Conservation (phyloP, 2,888 invertebrate species). For the Allolobophora icterica region DNA sequence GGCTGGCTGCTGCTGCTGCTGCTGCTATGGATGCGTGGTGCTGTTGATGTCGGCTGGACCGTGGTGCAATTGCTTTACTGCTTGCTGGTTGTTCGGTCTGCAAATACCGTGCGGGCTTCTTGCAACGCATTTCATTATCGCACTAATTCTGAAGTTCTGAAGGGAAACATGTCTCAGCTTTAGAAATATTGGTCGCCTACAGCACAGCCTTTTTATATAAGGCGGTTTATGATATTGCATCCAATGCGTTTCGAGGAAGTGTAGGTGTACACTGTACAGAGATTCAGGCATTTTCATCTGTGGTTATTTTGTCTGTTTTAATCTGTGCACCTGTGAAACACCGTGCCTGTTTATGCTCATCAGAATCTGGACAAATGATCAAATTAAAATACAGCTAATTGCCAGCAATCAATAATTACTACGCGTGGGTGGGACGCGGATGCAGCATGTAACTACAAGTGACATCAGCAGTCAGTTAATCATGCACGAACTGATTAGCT, state of each 20-base stretch:
- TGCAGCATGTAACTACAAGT: not conserved
- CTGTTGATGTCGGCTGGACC: not conserved
- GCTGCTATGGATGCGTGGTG: not conserved
- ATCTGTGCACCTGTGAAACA: conserved; percentile 17
- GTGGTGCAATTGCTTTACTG: not conserved
- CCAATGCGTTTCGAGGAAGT: not conserved
- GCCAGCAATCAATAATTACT: not conserved
- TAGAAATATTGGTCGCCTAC: not conserved
- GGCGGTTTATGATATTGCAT: not conserved
- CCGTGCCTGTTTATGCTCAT: not conserved
- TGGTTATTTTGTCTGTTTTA: not conserved
- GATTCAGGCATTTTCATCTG: not conserved
- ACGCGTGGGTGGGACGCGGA: not conserved
- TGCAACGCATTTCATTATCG: not conserved
- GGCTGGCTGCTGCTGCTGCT: not conserved
- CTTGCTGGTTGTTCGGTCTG: not conserved
- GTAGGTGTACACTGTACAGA: not conserved
- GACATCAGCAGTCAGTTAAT: not conserved
- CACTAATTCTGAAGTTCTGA: not conserved
- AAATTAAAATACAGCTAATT: not conserved
- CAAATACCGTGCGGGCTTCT: not conserved
- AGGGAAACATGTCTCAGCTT: no score
- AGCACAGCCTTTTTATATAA: not conserved
- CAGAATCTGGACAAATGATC: not conserved
- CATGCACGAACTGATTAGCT: not conserved